These are phyloP conservation scores for Galeruca laticollis DNA, from an alignment of 2,888 invertebrate genomes.

Conservation along the genomic window DNA sequence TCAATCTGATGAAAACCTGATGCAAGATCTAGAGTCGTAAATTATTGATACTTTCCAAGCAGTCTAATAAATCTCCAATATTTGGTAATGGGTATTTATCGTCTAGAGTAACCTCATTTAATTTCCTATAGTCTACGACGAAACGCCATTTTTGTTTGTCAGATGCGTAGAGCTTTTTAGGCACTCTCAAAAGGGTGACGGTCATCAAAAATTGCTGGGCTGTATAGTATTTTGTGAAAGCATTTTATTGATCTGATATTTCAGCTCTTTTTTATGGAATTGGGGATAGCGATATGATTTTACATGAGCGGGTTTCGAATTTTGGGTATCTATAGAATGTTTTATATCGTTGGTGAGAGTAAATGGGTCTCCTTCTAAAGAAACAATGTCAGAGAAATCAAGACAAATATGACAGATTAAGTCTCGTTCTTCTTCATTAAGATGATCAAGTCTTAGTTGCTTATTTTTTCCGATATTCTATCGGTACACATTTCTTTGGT, in stretches of 20 bases:
- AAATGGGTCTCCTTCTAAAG: neutral
- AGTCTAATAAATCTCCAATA: conserved; percentile 22
- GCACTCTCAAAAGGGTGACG: no score
- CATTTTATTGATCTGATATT: no score
- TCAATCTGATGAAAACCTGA: conserved; percentile 30
- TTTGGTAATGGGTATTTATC: conserved; percentile 22
- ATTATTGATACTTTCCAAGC: conserved; percentile 24
- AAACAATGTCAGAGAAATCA: conserved; percentile 17
- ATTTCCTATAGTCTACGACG: conserved; percentile 25
- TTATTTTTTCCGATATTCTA: no score
- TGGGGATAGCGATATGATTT: conserved; percentile 27
- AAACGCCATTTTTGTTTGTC: conserved; percentile 15
- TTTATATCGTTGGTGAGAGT: conserved; percentile 15
- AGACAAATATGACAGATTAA: conserved; percentile 2
- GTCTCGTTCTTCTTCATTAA: conserved; percentile 19
- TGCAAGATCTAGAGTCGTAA: conserved; percentile 21
- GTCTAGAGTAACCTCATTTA: no score
- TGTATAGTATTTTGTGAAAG: no score
- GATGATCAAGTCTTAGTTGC: conserved; percentile 16
- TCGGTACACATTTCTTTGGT: no score
- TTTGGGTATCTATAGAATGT: conserved; percentile 7
- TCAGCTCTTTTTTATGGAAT: conserved; percentile 27
- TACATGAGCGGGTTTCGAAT: neutral
- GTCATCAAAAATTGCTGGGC: no score
- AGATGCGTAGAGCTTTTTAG: conserved; percentile 23